Percentiles rank a stretch among this genome's conserved stretches.
Conservation (phyloP, 2,888 invertebrate genomes). For the Eristalis intricaria region DNA sequence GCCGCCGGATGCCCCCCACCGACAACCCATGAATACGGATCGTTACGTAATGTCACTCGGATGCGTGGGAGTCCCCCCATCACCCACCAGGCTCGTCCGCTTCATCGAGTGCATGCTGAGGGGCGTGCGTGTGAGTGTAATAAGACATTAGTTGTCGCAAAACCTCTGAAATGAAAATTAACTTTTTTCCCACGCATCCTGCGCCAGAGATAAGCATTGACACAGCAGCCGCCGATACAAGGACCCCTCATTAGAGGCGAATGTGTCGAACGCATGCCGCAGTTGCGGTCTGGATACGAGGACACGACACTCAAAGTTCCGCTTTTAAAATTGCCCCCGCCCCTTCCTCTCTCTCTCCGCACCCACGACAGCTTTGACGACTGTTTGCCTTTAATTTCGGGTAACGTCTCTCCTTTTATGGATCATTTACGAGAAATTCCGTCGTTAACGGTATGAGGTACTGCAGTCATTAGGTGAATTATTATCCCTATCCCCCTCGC, state of each 20-base stretch:
- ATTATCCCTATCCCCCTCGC: background rate
- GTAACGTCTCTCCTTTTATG: background rate
- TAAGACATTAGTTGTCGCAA: slow-evolving; percentile 46
- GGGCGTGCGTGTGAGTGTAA: slow-evolving; percentile 39
- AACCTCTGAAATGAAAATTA: slow-evolving; percentile 46
- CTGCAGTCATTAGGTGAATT: background rate
- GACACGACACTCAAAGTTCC: no score
- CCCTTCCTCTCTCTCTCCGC: background rate
- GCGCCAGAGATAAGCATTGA: background rate
- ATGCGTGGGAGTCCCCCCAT: slow-evolving; percentile 12
- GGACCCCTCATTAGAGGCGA: background rate
- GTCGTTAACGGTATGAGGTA: background rate
- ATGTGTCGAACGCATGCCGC: background rate
- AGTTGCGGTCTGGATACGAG: no score
- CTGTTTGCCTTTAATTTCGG: slow-evolving; percentile 3
- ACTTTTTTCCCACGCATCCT: slow-evolving; percentile 22
- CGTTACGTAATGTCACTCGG: slow-evolving; percentile 37
- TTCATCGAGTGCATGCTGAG: background rate
- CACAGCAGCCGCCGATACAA: background rate
- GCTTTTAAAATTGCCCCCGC: no score
- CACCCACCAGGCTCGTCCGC: background rate
- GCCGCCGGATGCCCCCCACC: slow-evolving; percentile 7
- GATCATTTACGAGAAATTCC: background rate
- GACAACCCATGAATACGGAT: slow-evolving; percentile 29
- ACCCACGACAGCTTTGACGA: background rate